These are phyloP conservation scores for Xestia ashworthii DNA, from an alignment of 2,888 invertebrate genomes.

Conservation along the genomic window DNA sequence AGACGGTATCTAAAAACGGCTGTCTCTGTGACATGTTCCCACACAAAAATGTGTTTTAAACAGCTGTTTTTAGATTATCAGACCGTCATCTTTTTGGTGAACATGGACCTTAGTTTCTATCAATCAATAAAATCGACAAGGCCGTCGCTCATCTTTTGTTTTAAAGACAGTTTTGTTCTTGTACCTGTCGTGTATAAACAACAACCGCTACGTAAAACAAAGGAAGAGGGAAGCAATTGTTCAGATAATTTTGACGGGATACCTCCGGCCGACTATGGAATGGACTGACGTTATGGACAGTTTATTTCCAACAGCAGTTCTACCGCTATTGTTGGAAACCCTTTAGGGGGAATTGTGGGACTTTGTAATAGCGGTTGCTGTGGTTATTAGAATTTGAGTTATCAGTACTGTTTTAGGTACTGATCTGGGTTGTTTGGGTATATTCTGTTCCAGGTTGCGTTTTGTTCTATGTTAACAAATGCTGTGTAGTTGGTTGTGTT, in stretches of 20 bases:
- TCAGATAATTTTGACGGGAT: conserved; percentile 43
- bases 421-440: conserved; percentile 3
- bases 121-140: neutral
- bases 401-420: conserved; percentile 10
- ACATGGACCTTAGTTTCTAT: neutral
- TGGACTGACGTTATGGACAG: conserved; percentile 23
- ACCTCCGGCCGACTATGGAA: conserved; percentile 19
- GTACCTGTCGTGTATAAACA: neutral
- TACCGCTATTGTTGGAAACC: conserved; percentile 25
- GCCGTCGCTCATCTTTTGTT: neutral
- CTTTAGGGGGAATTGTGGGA: neutral
- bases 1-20: no score
- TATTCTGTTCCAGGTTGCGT: neutral
- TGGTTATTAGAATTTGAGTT: conserved; percentile 26
- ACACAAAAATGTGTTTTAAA: no score
- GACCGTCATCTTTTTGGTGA: no score
- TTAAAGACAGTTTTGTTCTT: neutral
- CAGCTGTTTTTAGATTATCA: no score
- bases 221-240: conserved; percentile 22
- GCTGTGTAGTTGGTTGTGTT: neutral
- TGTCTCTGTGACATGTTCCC: no score
- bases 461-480: conserved; percentile 1
- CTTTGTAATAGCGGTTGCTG: conserved; percentile 1
- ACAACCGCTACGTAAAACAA: conserved; percentile 29
- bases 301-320: conserved; percentile 27